Evolutionary conservation across 2,113 vertebrate genomes (phyloP).

Genomic region (Gasterosteus aculeatus): DNA sequence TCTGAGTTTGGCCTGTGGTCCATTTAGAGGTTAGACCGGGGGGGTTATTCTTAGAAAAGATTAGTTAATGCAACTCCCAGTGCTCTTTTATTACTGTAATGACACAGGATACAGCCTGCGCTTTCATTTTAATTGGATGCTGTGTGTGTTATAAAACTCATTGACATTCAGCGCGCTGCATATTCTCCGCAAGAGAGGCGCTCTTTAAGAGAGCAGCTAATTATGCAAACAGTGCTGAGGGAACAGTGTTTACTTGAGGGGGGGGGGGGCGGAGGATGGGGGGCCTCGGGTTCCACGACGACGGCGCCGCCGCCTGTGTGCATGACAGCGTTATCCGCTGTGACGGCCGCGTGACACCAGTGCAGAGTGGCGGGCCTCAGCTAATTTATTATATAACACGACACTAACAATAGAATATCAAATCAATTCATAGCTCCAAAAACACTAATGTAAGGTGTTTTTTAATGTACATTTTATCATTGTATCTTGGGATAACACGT

Average conservation of each 20-base stretch:
- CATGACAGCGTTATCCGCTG: too few relatives aligned
- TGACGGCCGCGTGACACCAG: too few relatives aligned
- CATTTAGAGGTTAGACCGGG: conserved; percentile 59
- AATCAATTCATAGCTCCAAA: neutral
- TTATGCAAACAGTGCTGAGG: too few relatives aligned
- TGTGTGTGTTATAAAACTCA: conserved; percentile 48
- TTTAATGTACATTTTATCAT: neutral
- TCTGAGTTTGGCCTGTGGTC: conserved; percentile 57
- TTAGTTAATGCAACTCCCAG: conserved; percentile 64
- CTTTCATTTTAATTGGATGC: conserved; percentile 65
- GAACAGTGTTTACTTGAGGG: too few relatives aligned
- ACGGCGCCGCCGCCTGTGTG: too few relatives aligned
- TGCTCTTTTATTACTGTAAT: conserved; percentile 63
- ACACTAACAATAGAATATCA: neutral
- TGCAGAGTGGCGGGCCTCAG: too few relatives aligned
- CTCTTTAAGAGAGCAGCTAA: neutral
- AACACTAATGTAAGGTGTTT: neutral
- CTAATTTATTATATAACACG: too few relatives aligned
- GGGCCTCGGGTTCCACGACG: too few relatives aligned
- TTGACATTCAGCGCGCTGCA: conserved; percentile 26
- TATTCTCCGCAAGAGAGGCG: neutral
- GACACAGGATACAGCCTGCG: conserved; percentile 41
- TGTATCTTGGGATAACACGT: neutral
- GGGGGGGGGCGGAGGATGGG: too few relatives aligned
- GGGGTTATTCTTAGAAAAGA: conserved; percentile 66